These are phyloP conservation scores for Lanius ludovicianus DNA, from an alignment of 2,113 vertebrate genomes.

Conservation along the genomic window DNA sequence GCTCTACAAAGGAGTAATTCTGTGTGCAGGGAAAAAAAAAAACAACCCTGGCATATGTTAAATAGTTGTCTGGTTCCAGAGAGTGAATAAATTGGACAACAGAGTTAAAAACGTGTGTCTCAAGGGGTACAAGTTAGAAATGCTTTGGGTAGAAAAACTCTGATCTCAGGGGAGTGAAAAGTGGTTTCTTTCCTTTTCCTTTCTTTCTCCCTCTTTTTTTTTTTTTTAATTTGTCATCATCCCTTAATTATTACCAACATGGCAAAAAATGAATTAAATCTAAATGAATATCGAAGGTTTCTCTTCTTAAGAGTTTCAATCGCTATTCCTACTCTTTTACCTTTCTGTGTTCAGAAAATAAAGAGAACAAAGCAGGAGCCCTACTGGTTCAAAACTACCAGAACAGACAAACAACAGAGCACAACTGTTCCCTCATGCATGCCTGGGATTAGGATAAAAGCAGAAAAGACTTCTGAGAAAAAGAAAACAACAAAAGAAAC, in stretches of 20 bases:
- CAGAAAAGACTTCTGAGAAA: conserved; percentile 94
- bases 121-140: conserved; percentile 4
- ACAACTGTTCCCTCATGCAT: conserved; percentile 99
- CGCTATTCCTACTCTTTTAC: conserved; percentile 90
- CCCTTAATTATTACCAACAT: conserved; percentile 71
- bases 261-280: conserved; percentile 71
- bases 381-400: conserved; percentile 96
- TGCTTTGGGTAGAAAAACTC: conserved; percentile 6
- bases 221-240: conserved; percentile 14
- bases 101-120: neutral
- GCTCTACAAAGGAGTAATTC: neutral
- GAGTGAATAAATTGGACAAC: neutral
- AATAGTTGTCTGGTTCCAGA: neutral
- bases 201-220: neutral
- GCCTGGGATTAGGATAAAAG: conserved; percentile 97
- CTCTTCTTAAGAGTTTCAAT: conserved; percentile 90
- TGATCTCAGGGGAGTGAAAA: neutral
- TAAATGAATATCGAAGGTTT: conserved; percentile 87
- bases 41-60: neutral
- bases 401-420: conserved; percentile 98
- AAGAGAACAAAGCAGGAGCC: conserved; percentile 94
- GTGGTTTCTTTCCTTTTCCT: neutral
- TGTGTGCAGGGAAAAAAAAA: neutral
- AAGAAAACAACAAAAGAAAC: conserved; percentile 95
- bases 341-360: conserved; percentile 94